Evolutionary conservation across 1,140 invertebrate species (phyloP).

Genomic region (Pseudoatta argentina): DNA sequence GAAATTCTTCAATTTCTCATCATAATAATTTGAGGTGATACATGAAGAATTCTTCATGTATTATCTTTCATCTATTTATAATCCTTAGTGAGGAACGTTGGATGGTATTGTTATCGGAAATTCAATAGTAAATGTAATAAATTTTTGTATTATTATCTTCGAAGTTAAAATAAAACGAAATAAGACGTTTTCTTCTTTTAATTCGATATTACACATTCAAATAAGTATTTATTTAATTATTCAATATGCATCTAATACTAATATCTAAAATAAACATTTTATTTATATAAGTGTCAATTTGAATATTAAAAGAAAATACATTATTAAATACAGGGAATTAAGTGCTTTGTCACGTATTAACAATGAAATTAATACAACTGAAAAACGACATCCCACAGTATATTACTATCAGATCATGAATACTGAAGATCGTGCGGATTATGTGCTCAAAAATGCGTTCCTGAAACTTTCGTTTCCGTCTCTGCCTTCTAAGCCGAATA

Average conservation of each 20-base stretch:
- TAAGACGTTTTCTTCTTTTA: not conserved
- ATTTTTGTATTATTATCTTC: not conserved
- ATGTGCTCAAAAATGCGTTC: conserved; percentile 25
- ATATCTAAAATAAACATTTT: not conserved
- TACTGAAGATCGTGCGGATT: not conserved
- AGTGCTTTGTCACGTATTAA: not conserved
- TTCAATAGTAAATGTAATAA: conserved; percentile 3
- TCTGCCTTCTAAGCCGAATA: conserved; percentile 35
- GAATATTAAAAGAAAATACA: not conserved
- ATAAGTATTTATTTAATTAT: conserved; percentile 2
- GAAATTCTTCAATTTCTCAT: conserved; percentile 13
- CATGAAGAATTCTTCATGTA: not conserved
- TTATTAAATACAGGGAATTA: not conserved
- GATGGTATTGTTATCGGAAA: not conserved
- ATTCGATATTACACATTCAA: not conserved
- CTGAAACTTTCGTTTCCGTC: conserved; percentile 45
- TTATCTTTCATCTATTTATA: not conserved
- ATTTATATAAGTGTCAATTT: not conserved
- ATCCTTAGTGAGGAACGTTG: not conserved
- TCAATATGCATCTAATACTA: not conserved
- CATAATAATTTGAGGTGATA: conserved; percentile 2
- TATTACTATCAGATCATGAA: not conserved
- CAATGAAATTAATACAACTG: conserved; percentile 6
- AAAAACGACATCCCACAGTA: not conserved
- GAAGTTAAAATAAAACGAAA: not conserved